These are phyloP conservation scores for Drosophila pandora DNA, from an alignment of 1,140 invertebrate genomes.

Conservation along the genomic window DNA sequence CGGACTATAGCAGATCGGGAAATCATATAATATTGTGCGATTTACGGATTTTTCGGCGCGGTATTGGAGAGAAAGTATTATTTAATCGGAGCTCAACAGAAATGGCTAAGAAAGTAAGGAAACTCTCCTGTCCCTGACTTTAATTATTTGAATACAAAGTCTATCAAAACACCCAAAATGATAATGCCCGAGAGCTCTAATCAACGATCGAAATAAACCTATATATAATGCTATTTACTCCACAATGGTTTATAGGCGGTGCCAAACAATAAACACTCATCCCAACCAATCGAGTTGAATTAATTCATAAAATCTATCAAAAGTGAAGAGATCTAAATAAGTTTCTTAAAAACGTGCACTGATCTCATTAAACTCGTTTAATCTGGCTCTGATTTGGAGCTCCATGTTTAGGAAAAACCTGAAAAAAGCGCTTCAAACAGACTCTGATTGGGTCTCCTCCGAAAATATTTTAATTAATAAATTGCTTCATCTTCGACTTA, in stretches of 20 bases:
- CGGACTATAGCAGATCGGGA: constrained; percentile 37
- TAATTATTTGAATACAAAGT: constrained; percentile 11
- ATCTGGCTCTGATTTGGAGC: constrained; percentile 14
- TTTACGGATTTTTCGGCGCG: neutral
- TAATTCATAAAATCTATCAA: constrained; percentile 9
- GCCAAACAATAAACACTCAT: constrained; percentile 5
- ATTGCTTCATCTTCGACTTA: constrained; percentile 12
- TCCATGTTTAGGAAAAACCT: constrained; percentile 4
- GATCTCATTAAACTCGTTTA: constrained; percentile 5
- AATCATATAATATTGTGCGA: neutral
- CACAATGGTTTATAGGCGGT: constrained; percentile 29
- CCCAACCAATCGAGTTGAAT: constrained; percentile 12
- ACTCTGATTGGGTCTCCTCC: neutral
- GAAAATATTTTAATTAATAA: constrained; percentile 32
- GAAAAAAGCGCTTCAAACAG: constrained; percentile 18
- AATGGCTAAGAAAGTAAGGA: constrained; percentile 70
- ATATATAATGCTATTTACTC: constrained; percentile 27
- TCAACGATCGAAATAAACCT: constrained; percentile 26
- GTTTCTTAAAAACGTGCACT: neutral
- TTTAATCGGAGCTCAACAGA: constrained; percentile 13
- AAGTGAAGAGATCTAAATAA: neutral
- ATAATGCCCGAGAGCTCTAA: constrained; percentile 19
- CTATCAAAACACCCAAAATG: constrained; percentile 1
- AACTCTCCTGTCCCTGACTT: constrained; percentile 4
- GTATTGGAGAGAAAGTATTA: constrained; percentile 48